These are phyloP conservation scores for human (Homo sapiens) DNA, from an alignment of 2,113 vertebrate genomes.

Conservation along the genomic window DNA sequence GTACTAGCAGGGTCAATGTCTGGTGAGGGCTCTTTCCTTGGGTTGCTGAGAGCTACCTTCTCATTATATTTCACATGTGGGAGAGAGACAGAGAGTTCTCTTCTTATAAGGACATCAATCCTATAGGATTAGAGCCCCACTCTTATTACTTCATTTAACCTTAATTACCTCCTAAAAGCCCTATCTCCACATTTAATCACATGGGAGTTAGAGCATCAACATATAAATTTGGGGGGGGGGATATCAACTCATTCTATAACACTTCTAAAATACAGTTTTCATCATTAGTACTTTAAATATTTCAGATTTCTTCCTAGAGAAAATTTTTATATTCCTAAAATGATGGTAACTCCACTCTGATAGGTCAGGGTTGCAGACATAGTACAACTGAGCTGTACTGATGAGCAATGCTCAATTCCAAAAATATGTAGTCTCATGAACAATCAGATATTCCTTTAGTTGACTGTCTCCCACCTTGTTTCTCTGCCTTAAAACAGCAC, in stretches of 20 bases:
- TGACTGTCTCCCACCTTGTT: background rate
- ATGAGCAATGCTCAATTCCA: background rate
- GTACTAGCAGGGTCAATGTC: background rate
- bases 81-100: background rate
- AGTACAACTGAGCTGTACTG: accelerated
- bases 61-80: background rate
- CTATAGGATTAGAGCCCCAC: background rate
- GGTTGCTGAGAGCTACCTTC: background rate
- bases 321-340: background rate
- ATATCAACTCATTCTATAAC: background rate
- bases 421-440: accelerated
- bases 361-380: background rate
- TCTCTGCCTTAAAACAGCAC: constrained; percentile 67
- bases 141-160: background rate
- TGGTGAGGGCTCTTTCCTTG: background rate
- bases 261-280: background rate
- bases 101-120: background rate
- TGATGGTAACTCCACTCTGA: background rate
- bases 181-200: background rate
- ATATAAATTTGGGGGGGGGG: background rate
- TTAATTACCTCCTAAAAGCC: background rate
- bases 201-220: background rate
- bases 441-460: too few relatives aligned
- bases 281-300: background rate
- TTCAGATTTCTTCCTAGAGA: background rate